phyloP scores from a whole-genome alignment of 2,888 invertebrate genomes.

The Orchestes rusci region DNA sequence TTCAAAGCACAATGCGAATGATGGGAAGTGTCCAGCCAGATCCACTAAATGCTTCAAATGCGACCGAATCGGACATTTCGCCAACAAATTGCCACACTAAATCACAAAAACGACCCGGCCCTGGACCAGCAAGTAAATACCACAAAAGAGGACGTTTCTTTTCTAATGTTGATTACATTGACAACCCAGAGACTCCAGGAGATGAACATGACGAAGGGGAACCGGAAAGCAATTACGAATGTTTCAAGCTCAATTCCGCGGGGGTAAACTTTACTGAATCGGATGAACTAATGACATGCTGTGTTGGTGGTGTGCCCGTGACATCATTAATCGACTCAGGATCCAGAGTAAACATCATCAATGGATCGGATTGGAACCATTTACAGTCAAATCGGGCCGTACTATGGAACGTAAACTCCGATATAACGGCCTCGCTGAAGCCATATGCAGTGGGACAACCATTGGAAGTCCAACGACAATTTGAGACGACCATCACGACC shows the following conservation, averaged over 20 bases:
- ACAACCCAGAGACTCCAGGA: not conserved
- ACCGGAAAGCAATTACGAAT: slow-evolving; percentile 5
- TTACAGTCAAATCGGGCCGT: not conserved
- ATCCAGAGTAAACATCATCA: slow-evolving; percentile 25
- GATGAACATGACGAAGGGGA: slow-evolving; percentile 1
- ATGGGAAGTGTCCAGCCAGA: slow-evolving; percentile 16
- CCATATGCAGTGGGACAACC: slow-evolving; percentile 3
- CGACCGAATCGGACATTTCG: slow-evolving; percentile 21
- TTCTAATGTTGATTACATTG: slow-evolving; percentile 2
- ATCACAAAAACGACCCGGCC: not conserved
- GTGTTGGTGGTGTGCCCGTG: slow-evolving; percentile 21
- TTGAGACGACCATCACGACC: not conserved
- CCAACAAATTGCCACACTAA: slow-evolving; percentile 14
- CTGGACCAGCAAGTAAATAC: not conserved
- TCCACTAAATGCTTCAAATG: slow-evolving; percentile 21
- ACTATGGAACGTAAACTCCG: not conserved
- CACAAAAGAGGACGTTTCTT: not conserved
- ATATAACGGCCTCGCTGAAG: not conserved
- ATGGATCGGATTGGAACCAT: slow-evolving; percentile 22
- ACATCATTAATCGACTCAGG: slow-evolving; percentile 26
- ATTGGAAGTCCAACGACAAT: not conserved
- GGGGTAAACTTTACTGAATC: slow-evolving; percentile 9
- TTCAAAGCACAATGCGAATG: not conserved
- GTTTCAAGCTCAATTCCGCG: slow-evolving; percentile 2
- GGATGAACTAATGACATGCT: slow-evolving; percentile 22